Evolutionary conservation across 2,888 invertebrate genomes (phyloP).

Genomic region (Cremastobaeus sp.): DNA sequence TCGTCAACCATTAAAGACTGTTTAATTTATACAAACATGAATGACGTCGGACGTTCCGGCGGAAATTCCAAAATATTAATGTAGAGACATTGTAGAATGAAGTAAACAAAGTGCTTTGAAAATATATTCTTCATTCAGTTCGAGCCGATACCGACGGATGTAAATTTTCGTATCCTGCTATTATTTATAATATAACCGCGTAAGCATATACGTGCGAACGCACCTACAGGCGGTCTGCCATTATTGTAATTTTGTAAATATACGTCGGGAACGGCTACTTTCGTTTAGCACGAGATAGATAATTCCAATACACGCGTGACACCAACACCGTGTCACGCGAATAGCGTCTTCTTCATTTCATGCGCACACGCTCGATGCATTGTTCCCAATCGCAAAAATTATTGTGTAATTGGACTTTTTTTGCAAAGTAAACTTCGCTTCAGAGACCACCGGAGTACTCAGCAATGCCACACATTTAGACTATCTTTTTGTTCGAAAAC

Average conservation of each 20-base stretch:
- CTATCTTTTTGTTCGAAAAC: conserved; percentile 19
- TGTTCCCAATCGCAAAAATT: conserved; percentile 50
- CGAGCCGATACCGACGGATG: conserved; percentile 29
- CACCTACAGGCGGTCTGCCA: conserved; percentile 54
- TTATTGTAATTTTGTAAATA: conserved; percentile 59
- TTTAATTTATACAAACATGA: no score
- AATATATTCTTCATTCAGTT: conserved; percentile 15
- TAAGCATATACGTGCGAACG: conserved; percentile 54
- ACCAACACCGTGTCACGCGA: conserved; percentile 57
- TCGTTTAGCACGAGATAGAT: conserved; percentile 59
- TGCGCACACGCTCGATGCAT: conserved; percentile 40
- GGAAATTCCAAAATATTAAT: no score
- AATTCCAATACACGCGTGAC: conserved; percentile 55
- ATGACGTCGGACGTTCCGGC: no score
- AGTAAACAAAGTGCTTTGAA: conserved; percentile 22
- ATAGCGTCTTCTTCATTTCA: conserved; percentile 55
- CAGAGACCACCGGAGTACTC: conserved; percentile 51
- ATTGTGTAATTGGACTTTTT: conserved; percentile 39
- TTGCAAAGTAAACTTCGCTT: conserved; percentile 35
- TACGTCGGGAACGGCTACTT: conserved; percentile 59
- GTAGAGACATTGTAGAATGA: conserved; percentile 8
- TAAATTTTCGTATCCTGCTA: conserved; percentile 53
- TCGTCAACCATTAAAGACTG: no score
- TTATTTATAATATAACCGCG: conserved; percentile 48
- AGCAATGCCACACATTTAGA: conserved; percentile 47